Base-by-base conservation (phyloP, 2,888 invertebrate genomes). In the Eremobia ochroleuca region DNA sequence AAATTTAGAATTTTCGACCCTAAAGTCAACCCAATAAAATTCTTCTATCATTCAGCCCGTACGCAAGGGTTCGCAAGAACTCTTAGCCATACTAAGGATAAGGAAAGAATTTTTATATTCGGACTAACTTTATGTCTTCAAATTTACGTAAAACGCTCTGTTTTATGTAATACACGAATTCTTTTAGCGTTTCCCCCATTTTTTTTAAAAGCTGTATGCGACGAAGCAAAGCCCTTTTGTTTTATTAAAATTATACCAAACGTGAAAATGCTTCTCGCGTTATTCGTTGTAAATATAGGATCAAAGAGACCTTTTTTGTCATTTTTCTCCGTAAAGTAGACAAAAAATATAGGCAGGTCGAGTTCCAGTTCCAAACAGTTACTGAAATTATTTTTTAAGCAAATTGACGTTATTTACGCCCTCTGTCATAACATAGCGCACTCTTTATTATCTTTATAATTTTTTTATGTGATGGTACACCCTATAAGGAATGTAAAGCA, bases 111-210 rank as follows among this genome's bases (percentile, higher is more conserved):
- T 78, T 77, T 70, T 78, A 70, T 77, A 69, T 65, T 37, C 64
- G 58, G 58, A 62, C 49, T 76, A 76, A 73, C 52, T 68, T 59
- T 58, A 55, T 70, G 69, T 77, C 76, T 43, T 64, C 55, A 69
- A 70, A 64, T 64, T 75, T n/a, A 40, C 71, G 31, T 61, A 61
- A 77, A 85, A 66, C 74, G 67, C 74, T 82, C 15, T 46, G 43
- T 79, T 83, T 83, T 83, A 85, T 78, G 74, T 86, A 72, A 83
- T 86, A 68, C 65, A 67, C 4, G 87, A 84, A 86, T 81, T 87
- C 74, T 86, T 85, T 84, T 18, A 74, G 59, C 74, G 65, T 61
- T 55, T 59, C 69, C 64, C 37, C 81, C 62, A 71, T 83, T 82
- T 77, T 82, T 77, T 82, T 78, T 84, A 71, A 69, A 64, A 55